phyloP scores from a whole-genome alignment of 2,888 invertebrate genomes.

The Chelonus formosanus region DNA sequence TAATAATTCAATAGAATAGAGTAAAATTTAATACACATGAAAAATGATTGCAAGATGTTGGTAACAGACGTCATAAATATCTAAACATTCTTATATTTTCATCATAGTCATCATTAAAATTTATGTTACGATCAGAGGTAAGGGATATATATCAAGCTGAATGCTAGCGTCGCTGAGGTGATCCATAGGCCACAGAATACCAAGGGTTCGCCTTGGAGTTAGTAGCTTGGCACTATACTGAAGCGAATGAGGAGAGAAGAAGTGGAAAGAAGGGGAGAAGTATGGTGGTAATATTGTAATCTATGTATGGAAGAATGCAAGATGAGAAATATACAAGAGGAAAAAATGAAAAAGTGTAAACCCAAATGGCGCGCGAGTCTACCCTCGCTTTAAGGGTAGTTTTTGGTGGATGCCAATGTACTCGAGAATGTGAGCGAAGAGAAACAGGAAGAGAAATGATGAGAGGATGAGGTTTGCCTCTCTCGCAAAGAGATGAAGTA shows the following conservation, averaged over 20 bases:
- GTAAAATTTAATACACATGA: too few relatives aligned
- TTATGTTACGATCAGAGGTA: constrained; percentile 63
- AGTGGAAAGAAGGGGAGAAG: too few relatives aligned
- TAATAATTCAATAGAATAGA: too few relatives aligned
- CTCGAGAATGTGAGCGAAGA: background rate
- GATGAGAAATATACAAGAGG: constrained; percentile 49
- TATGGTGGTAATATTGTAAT: constrained; percentile 62
- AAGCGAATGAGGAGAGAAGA: constrained; percentile 12
- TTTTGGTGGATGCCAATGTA: constrained; percentile 10
- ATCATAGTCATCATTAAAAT: constrained; percentile 64
- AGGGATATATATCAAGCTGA: constrained; percentile 55
- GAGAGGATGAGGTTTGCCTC: constrained; percentile 36
- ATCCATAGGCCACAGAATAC: constrained; percentile 14
- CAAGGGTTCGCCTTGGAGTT: constrained; percentile 26
- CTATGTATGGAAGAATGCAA: constrained; percentile 63
- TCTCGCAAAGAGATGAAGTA: constrained; percentile 29
- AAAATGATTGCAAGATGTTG: too few relatives aligned
- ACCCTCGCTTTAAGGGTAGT: constrained; percentile 7
- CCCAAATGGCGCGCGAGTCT: constrained; percentile 49
- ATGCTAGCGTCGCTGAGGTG: constrained; percentile 6
- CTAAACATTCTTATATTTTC: constrained; percentile 64
- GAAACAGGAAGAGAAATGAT: constrained; percentile 18
- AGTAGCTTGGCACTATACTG: constrained; percentile 35
- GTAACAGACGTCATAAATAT: constrained; percentile 56
- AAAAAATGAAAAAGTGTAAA: constrained; percentile 60